Base-by-base conservation (phyloP, 2,888 invertebrate genomes). In the Psococerastis gibbosa region DNA sequence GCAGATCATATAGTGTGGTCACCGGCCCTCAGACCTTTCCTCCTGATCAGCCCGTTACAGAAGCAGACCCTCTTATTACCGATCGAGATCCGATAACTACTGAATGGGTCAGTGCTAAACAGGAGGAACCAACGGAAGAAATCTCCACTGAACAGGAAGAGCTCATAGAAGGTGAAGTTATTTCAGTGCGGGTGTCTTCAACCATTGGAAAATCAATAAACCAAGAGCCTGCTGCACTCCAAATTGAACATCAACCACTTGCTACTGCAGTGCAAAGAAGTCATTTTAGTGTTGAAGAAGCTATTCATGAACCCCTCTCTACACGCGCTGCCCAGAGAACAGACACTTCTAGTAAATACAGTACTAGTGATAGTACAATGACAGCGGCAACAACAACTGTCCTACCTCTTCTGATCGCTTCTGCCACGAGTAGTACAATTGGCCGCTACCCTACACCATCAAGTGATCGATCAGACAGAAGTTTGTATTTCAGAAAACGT, bases 151-250 rank as follows among this genome's bases (percentile, higher is more conserved):
- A 38, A 11, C n/a, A 38, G 13, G 35, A 34, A 34, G 4, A n/a
- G 13, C 16, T 20, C 4, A 38, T 20, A 5, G 22, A 17, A 17
- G 11, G 20, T 47, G 60, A 65, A 52, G 62, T 68, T 18, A 61
- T 69, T 22, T 63, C 66, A 1, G 66, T 69, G n/a, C 60, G 66
- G 43, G 65, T 68, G 9, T 68, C 68, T 23, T 65, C 68, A 3
- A 62, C 64, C n/a, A 56, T 62, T 41, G 60, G 55, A 35, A 46
- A 47, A 46, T 47, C 45, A 44, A 38, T 48, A 35, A 41, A 42
- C 43, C 32, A 47, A 22, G 48, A 46, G 32, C 43, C 33, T 45
- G 44, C 45, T 16, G 49, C 49, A 8, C 13, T 49, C 34, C 46
- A 45, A 11, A 47, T 47, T 9, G 50, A 49, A 41, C 47, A 49